Percentiles rank a stretch among this genome's conserved stretches.
phyloP scores from a whole-genome alignment of 2,797 vertebrate genomes.

The Chromis chromis region DNA sequence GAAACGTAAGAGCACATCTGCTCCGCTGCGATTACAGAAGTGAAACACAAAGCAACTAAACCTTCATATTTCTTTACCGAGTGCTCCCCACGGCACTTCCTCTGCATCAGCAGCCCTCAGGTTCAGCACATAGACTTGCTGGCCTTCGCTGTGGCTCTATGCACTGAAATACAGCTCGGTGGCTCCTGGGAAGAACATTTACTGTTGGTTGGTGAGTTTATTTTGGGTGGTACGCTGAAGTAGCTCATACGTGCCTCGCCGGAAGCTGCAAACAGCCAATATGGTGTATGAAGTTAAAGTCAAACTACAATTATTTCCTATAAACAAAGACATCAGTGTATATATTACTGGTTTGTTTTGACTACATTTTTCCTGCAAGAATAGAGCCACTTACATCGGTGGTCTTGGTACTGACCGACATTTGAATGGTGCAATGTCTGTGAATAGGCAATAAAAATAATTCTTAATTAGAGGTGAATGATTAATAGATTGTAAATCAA shows the following conservation, averaged over 20 bases:
- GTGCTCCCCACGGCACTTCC: conserved; percentile 17
- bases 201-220: conserved; percentile 22
- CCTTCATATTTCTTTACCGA: conserved; percentile 3
- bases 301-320: no score
- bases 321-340: no score
- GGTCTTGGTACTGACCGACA: not conserved
- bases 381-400: not conserved
- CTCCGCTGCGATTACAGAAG: conserved; percentile 47
- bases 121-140: conserved; percentile 36
- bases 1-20: conserved; percentile 43
- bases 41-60: conserved; percentile 36
- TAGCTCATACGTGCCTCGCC: conserved; percentile 14
- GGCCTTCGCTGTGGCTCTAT: conserved; percentile 20
- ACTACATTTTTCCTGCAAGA: not conserved
- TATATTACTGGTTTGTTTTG: no score
- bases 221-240: conserved; percentile 6
- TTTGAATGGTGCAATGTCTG: not conserved
- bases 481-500: no score
- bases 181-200: conserved; percentile 32
- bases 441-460: not conserved
- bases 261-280: conserved; percentile 26
- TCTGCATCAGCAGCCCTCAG: conserved; percentile 49
- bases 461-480: not conserved
- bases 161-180: conserved; percentile 26
- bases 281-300: no score